phyloP scores from a whole-genome alignment of 92 coral and sea anemone species.

The Ricordea florida region DNA sequence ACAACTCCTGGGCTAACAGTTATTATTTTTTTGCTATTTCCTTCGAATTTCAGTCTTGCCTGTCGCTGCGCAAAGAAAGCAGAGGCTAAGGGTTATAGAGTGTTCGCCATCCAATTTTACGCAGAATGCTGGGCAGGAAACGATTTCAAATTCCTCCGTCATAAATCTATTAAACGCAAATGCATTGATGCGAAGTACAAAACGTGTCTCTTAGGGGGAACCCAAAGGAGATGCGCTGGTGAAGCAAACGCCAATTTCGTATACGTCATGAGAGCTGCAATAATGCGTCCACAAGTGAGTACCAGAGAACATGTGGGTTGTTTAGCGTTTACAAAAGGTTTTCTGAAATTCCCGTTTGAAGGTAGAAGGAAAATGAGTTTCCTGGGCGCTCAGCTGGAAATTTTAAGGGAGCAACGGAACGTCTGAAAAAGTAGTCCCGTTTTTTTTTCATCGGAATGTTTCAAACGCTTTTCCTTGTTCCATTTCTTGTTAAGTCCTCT shows the following conservation, averaged over 20 bases:
- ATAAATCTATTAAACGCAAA: not conserved
- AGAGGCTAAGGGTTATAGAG: slow-evolving; percentile 14
- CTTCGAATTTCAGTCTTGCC: slow-evolving; percentile 30
- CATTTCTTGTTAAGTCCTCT: too few relatives aligned
- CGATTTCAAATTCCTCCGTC: not conserved
- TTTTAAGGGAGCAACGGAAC: too few relatives aligned
- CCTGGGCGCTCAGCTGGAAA: too few relatives aligned
- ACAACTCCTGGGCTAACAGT: not conserved
- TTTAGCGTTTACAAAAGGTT: too few relatives aligned
- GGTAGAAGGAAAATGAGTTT: too few relatives aligned
- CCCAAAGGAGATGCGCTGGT: slow-evolving; percentile 13
- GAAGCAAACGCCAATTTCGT: slow-evolving; percentile 4
- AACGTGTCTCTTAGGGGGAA: not conserved
- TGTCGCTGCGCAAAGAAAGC: slow-evolving; percentile 59
- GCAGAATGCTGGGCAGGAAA: slow-evolving; percentile 58
- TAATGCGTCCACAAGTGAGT: not conserved
- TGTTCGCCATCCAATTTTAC: slow-evolving; percentile 54
- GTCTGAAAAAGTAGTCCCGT: too few relatives aligned
- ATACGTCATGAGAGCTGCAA: not conserved
- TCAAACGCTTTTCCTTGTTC: too few relatives aligned
- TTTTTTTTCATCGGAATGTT: too few relatives aligned
- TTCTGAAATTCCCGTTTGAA: too few relatives aligned
- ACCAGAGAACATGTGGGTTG: too few relatives aligned
- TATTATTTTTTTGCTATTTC: not conserved
- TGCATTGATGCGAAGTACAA: not conserved